Conservation (phyloP, 2,888 invertebrate species). For the Eupithecia dodoneata region DNA sequence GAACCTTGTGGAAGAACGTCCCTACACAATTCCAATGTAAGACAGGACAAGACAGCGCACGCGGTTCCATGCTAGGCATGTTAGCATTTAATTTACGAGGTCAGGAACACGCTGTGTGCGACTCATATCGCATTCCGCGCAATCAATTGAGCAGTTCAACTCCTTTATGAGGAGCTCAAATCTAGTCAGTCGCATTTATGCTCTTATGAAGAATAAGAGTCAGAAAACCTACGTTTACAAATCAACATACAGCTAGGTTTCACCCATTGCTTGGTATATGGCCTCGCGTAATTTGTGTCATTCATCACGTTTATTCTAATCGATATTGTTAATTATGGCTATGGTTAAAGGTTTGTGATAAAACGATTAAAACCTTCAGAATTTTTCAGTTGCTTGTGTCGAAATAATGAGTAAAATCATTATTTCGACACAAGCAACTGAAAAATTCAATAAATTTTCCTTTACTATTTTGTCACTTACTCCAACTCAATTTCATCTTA, state of each 20-base stretch:
- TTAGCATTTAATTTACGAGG: conserved; percentile 14
- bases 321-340: background rate
- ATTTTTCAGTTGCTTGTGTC: background rate
- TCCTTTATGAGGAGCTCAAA: background rate
- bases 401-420: background rate
- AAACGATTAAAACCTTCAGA: background rate
- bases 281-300: background rate
- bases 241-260: background rate
- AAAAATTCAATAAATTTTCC: background rate
- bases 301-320: no score
- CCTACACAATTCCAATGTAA: conserved; percentile 19
- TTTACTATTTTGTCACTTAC: background rate
- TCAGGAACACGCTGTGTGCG: conserved; percentile 15
- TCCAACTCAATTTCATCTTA: no score
- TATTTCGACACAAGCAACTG: no score
- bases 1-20: background rate
- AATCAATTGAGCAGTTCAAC: conserved; percentile 4
- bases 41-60: conserved; percentile 9
- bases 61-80: conserved; percentile 7
- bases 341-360: background rate
- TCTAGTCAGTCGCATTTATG: background rate
- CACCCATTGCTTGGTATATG: background rate
- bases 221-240: background rate
- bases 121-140: conserved; percentile 10
- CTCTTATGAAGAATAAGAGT: background rate